A percentile compares a stretch with the other conserved stretches of the same genome.
phyloP scores from a whole-genome alignment of 2,888 invertebrate species.

The Herminia tarsipennalis region DNA sequence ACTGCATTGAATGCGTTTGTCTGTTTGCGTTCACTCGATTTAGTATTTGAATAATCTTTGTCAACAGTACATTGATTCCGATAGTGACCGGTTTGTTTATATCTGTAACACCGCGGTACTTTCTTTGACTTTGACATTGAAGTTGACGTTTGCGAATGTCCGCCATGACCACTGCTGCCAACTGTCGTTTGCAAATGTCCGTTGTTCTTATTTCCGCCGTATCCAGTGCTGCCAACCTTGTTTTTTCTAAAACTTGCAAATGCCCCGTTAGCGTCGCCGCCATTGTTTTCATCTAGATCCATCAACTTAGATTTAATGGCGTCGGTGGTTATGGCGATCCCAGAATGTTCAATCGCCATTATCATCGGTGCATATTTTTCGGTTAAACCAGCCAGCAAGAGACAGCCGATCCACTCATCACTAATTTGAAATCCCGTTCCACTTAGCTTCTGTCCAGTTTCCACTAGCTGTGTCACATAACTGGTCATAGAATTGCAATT shows the following conservation, averaged over 20 bases:
- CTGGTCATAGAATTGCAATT: constrained; percentile 3
- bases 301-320: background rate
- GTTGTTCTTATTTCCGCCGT: too few species aligned
- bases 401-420: constrained; percentile 12
- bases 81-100: background rate
- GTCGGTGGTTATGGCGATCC: background rate
- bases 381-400: constrained; percentile 4
- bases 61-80: background rate
- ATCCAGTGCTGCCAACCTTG: background rate
- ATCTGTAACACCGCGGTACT: background rate
- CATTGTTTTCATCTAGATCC: too few species aligned
- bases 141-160: too few species aligned
- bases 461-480: constrained; percentile 11
- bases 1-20: background rate
- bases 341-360: background rate
- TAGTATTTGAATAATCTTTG: background rate
- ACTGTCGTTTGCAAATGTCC: too few species aligned
- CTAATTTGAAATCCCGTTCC: constrained; percentile 14
- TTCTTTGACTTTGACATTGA: background rate
- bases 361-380: background rate
- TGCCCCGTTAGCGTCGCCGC: background rate
- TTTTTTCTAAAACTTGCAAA: background rate
- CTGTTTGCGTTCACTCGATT: background rate
- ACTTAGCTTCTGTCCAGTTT: constrained; percentile 11
- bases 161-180: background rate